Percentiles rank a stretch among this genome's conserved stretches.
phyloP scores from a whole-genome alignment of 2,888 invertebrate genomes.

The Galerucella nymphaeae region DNA sequence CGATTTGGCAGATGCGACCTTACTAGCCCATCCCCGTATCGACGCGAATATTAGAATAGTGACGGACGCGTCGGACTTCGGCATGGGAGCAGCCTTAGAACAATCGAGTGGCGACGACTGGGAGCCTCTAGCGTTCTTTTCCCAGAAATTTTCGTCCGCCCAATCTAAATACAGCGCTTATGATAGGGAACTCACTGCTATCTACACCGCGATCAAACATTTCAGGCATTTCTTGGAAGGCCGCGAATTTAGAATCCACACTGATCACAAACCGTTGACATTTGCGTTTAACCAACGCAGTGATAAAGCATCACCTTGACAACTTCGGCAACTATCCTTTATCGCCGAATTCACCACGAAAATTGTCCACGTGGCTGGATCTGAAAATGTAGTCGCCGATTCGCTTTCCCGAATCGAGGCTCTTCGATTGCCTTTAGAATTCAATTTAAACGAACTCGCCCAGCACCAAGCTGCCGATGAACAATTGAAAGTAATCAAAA shows the following conservation, averaged over 20 bases:
- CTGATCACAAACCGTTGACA: neutral
- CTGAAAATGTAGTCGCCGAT: too few species aligned
- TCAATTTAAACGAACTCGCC: conserved; percentile 30
- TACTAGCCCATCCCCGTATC: too few species aligned
- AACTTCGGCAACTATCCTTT: conserved; percentile 22
- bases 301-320: conserved; percentile 27
- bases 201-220: too few species aligned
- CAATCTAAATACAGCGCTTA: conserved; percentile 15
- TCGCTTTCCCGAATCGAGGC: conserved; percentile 30
- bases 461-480: conserved; percentile 25
- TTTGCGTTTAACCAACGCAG: conserved; percentile 7
- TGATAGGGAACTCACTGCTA: neutral
- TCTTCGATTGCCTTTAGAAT: conserved; percentile 20
- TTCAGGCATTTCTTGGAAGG: conserved; percentile 1
- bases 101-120: too few species aligned
- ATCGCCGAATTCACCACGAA: too few species aligned
- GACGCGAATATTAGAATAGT: too few species aligned
- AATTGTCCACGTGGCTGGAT: too few species aligned
- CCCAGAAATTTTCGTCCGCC: neutral
- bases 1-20: too few species aligned
- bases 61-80: too few species aligned
- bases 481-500: conserved; percentile 18
- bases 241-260: too few species aligned
- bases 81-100: too few species aligned
- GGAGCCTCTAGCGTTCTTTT: too few species aligned